phyloP scores from a whole-genome alignment of 2,888 invertebrate genomes.

The Noctua comes region DNA sequence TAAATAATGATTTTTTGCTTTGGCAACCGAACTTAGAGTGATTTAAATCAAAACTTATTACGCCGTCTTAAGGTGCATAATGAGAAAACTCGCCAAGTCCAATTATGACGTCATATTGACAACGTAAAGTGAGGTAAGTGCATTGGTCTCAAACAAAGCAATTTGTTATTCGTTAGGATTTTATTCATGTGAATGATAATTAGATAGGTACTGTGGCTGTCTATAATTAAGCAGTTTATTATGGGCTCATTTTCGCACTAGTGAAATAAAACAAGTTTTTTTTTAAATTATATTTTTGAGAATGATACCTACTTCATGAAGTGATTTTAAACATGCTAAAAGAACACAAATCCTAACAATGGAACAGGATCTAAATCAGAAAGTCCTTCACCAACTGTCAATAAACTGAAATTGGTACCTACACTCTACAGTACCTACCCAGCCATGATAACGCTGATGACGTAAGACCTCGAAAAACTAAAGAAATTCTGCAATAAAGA shows the following conservation, averaged over 20 bases:
- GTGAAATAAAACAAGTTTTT: background rate
- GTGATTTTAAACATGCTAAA: background rate
- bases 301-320: too few relatives aligned
- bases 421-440: background rate
- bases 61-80: conserved; percentile 5
- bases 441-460: background rate
- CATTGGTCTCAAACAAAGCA: background rate
- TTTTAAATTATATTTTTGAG: background rate
- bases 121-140: background rate
- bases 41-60: conserved; percentile 21
- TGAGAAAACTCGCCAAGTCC: background rate
- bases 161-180: background rate
- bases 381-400: background rate
- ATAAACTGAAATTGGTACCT: background rate
- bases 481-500: background rate
- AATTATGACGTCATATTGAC: background rate
- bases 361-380: background rate
- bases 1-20: conserved; percentile 35
- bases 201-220: background rate
- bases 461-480: background rate
- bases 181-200: background rate
- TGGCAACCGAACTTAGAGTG: conserved; percentile 4
- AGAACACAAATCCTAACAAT: background rate
- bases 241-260: background rate
- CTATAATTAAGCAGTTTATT: background rate